Conservation (phyloP, 2,888 invertebrate genomes). For the Panzeria rudis region DNA sequence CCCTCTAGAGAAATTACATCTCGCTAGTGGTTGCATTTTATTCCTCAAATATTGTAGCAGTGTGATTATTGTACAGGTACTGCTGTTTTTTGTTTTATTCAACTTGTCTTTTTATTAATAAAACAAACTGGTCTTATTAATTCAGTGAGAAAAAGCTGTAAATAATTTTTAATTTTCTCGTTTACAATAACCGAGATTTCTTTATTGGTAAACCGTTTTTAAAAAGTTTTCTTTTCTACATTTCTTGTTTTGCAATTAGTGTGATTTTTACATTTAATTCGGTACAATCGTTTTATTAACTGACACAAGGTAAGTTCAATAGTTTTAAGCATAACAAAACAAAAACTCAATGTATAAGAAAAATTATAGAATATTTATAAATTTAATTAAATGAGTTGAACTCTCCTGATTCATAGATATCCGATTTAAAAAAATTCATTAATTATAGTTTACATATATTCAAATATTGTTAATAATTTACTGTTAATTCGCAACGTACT, state of each 20-base stretch:
- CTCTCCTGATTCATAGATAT: too few species aligned
- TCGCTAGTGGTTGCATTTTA: not conserved
- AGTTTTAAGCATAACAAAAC: not conserved
- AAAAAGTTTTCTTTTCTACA: not conserved
- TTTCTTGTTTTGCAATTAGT: not conserved
- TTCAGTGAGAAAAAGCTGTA: not conserved
- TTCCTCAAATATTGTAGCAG: not conserved
- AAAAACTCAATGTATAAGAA: not conserved
- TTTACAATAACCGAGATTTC: not conserved
- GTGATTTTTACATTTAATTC: not conserved
- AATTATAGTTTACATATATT: too few species aligned
- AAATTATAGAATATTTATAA: too few species aligned
- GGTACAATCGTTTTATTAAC: not conserved
- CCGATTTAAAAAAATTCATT: too few species aligned
- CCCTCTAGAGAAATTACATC: too few species aligned
- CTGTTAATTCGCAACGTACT: too few species aligned
- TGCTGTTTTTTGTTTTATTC: not conserved
- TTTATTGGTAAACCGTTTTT: not conserved
- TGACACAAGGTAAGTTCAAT: not conserved
- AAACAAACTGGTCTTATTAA: constrained; percentile 2
- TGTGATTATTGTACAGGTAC: not conserved
- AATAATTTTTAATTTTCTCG: constrained; percentile 13
- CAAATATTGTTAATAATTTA: too few species aligned
- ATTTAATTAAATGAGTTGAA: too few species aligned
- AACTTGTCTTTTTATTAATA: not conserved